Conservation (phyloP, 2,797 vertebrate genomes). For the Gadopsis bispinosus region DNA sequence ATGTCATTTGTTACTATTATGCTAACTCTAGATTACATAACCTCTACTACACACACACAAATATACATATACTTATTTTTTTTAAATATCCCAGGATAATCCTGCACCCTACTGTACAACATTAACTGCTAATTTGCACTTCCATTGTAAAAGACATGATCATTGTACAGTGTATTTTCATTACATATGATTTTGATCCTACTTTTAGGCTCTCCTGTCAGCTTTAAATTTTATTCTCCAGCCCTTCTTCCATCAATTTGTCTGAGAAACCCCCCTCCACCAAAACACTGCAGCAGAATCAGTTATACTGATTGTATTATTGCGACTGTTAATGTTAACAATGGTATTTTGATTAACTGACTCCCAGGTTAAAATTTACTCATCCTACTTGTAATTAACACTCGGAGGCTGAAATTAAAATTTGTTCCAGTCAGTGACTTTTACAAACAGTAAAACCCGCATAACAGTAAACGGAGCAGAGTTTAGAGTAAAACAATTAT, state of each 20-base stretch:
- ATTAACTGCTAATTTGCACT: background rate
- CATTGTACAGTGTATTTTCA: background rate
- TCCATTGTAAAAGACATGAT: too few species aligned
- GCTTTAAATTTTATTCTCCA: background rate
- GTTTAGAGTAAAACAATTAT: background rate
- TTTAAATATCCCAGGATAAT: background rate
- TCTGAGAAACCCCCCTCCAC: too few species aligned
- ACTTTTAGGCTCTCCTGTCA: background rate
- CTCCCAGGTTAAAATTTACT: background rate
- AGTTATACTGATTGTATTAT: background rate
- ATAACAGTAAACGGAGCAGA: background rate
- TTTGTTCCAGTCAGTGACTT: background rate
- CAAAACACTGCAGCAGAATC: background rate
- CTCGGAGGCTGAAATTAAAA: background rate
- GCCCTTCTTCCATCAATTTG: background rate
- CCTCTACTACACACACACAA: too few species aligned
- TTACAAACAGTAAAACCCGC: constrained; percentile 10
- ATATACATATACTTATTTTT: too few species aligned
- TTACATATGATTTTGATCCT: background rate
- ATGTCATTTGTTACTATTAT: too few species aligned
- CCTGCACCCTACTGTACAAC: background rate
- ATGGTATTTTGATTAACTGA: background rate
- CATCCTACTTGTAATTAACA: background rate
- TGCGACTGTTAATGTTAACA: background rate
- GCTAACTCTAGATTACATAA: background rate